These are phyloP conservation scores for Dasysyrphus albostriatus DNA, from an alignment of 2,888 invertebrate species.

Conservation along the genomic window DNA sequence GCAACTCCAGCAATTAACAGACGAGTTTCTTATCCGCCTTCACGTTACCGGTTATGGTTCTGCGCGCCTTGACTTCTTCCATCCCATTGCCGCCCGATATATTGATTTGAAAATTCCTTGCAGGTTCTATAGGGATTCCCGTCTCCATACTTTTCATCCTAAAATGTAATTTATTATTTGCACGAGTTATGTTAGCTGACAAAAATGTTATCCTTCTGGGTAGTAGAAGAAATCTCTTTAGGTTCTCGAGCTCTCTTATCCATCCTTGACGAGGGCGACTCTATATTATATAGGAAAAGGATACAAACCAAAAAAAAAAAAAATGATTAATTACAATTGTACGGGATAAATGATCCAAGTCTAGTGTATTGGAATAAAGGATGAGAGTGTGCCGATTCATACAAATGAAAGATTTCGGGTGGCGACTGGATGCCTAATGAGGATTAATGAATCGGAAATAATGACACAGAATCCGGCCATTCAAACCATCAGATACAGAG, in stretches of 20 bases:
- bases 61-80: constrained; percentile 40
- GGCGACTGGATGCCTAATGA: constrained; percentile 64
- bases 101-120: constrained; percentile 61
- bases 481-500: constrained; percentile 69
- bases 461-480: constrained; percentile 57
- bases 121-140: neutral
- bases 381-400: constrained; percentile 48
- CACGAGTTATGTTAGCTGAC: constrained; percentile 73
- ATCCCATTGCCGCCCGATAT: constrained; percentile 61
- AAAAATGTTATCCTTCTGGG: constrained; percentile 67
- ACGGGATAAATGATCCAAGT: constrained; percentile 70
- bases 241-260: constrained; percentile 14
- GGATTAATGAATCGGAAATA: constrained; percentile 75
- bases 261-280: constrained; percentile 39
- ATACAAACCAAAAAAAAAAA: constrained; percentile 45
- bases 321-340: constrained; percentile 73
- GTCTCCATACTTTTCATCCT: neutral
- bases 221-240: constrained; percentile 53
- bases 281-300: constrained; percentile 31
- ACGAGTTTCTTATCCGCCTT: constrained; percentile 26
- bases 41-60: constrained; percentile 10
- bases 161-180: constrained; percentile 73
- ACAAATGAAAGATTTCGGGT: constrained; percentile 42
- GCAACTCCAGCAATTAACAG: constrained; percentile 61
- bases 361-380: constrained; percentile 56